phyloP scores from a whole-genome alignment of 2,113 vertebrate genomes.

The Notarius lentiginosus region DNA sequence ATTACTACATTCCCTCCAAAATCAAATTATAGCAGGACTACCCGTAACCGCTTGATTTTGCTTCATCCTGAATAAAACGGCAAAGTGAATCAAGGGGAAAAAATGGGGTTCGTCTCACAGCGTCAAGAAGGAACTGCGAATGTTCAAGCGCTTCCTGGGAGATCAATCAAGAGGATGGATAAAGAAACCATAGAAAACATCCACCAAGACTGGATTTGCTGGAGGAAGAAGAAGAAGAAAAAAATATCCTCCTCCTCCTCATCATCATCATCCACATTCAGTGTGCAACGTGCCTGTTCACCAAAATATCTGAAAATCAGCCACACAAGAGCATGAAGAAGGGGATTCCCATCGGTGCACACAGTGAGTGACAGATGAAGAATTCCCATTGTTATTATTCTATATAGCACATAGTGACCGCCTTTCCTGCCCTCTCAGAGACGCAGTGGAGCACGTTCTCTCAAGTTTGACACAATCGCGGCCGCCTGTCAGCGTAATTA shows the following conservation, averaged over 20 bases:
- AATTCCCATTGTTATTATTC: conserved; percentile 44
- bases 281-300: neutral
- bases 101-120: neutral
- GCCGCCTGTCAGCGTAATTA: conserved; percentile 72
- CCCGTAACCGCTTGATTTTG: neutral
- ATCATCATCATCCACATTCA: neutral
- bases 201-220: neutral
- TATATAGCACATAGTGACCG: conserved; percentile 44
- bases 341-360: conserved; percentile 36
- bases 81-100: neutral
- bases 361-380: conserved; percentile 37
- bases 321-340: neutral
- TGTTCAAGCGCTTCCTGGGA: neutral
- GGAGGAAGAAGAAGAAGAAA: neutral
- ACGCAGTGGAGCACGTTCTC: conserved; percentile 42
- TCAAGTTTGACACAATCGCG: conserved; percentile 61
- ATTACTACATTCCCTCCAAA: neutral
- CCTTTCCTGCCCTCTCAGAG: conserved; percentile 42
- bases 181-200: neutral
- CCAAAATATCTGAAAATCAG: conserved; percentile 1
- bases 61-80: neutral
- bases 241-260: neutral
- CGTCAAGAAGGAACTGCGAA: neutral
- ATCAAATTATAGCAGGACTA: neutral
- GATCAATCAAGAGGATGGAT: neutral